phyloP scores from a whole-genome alignment of 2,888 invertebrate genomes.

The Andrena bicolor region DNA sequence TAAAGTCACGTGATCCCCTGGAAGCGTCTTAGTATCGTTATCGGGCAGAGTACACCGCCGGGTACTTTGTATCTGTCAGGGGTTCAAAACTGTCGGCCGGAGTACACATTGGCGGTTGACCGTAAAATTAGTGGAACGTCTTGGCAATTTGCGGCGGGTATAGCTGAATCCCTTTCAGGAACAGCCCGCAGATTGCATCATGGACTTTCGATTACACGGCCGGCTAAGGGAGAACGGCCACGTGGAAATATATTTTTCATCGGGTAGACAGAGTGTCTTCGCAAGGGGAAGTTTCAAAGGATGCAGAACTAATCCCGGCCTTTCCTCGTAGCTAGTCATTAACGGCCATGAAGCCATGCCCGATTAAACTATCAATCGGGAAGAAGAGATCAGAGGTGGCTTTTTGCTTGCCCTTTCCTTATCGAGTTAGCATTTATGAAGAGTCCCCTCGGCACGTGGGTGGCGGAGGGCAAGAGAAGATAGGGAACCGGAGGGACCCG shows the following conservation, averaged over 20 bases:
- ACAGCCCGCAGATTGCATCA: conserved; percentile 38
- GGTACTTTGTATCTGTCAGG: conserved; percentile 75
- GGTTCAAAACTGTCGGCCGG: conserved; percentile 71
- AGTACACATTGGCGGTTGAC: conserved; percentile 76
- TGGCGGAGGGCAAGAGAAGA: background rate
- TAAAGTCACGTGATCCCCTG: conserved; percentile 72
- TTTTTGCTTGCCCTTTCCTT: conserved; percentile 18
- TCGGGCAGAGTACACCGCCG: conserved; percentile 74
- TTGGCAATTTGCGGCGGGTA: conserved; percentile 60
- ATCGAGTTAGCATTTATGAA: conserved; percentile 37
- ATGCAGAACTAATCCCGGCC: conserved; percentile 46
- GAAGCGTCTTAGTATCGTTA: conserved; percentile 74
- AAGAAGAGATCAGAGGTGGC: conserved; percentile 28
- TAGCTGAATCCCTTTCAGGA: conserved; percentile 56
- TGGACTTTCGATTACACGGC: conserved; percentile 58
- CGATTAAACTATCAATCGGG: conserved; percentile 56
- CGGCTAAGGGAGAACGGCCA: background rate
- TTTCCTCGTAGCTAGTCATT: conserved; percentile 50
- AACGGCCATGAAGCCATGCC: conserved; percentile 40
- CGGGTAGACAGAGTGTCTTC: conserved; percentile 14
- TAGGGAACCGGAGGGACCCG: conserved; percentile 9
- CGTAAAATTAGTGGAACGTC: conserved; percentile 77
- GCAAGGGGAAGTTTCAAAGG: conserved; percentile 28
- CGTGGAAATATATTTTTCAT: conserved; percentile 32
- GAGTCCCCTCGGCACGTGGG: background rate